Conservation (phyloP, 2,888 invertebrate genomes). For the Eupithecia inturbata region DNA sequence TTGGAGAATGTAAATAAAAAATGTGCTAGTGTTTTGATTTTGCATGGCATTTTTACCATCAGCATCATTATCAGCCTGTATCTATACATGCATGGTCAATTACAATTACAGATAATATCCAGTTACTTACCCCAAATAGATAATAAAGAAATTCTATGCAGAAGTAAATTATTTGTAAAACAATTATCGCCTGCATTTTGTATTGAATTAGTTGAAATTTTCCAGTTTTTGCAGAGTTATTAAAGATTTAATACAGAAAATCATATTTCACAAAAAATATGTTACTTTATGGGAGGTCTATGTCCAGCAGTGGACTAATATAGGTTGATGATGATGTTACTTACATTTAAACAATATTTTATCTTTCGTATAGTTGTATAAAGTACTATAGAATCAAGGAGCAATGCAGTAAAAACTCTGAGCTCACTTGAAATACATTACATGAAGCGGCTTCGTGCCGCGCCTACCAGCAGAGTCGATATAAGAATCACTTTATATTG, state of each 20-base stretch:
- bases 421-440: conserved; percentile 62
- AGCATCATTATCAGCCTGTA: neutral
- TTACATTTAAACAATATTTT: neutral
- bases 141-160: neutral
- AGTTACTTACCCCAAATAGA: neutral
- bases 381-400: neutral
- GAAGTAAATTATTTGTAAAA: neutral
- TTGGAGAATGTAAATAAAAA: neutral
- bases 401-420: conserved; percentile 13
- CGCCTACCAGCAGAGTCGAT: conserved; percentile 46
- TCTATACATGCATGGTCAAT: neutral
- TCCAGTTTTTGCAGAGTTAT: neutral
- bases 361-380: neutral
- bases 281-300: too few species aligned
- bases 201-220: neutral
- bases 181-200: neutral
- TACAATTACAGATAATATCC: neutral
- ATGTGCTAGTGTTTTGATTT: neutral
- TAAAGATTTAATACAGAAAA: neutral
- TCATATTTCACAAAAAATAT: too few species aligned
- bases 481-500: conserved; percentile 56
- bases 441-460: conserved; percentile 56
- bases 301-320: too few species aligned
- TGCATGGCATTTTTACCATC: neutral
- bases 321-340: too few species aligned